These are phyloP conservation scores for Poeciliopsis retropinna DNA, from an alignment of 2,113 vertebrate species.

Conservation along the genomic window DNA sequence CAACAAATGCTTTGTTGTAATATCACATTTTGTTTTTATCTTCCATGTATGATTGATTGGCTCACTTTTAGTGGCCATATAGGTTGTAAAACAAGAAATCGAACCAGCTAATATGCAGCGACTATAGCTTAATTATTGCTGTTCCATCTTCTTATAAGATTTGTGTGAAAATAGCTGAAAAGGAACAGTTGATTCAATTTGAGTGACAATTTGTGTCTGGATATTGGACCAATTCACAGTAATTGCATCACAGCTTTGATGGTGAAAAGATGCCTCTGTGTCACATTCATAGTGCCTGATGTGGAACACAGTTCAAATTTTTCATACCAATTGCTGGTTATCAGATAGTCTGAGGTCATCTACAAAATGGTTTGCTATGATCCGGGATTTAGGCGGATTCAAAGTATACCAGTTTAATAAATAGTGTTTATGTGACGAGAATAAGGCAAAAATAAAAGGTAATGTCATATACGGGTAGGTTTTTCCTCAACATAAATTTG, in stretches of 20 bases:
- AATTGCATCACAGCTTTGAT: slow-evolving; percentile 30
- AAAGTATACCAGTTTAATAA: not conserved
- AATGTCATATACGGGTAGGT: not conserved
- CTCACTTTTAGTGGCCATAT: slow-evolving; percentile 2
- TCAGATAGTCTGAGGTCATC: not conserved
- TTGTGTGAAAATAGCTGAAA: slow-evolving; percentile 32
- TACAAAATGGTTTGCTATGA: not conserved
- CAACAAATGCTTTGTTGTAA: not conserved
- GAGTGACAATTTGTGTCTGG: slow-evolving; percentile 30
- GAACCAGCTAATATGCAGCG: not conserved
- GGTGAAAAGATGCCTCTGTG: slow-evolving; percentile 29
- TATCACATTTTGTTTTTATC: not conserved
- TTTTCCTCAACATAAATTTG: not conserved
- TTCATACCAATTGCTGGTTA: not conserved
- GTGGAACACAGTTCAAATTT: slow-evolving; percentile 2
- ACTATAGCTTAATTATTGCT: slow-evolving; percentile 20
- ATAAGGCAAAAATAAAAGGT: not conserved
- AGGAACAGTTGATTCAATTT: slow-evolving; percentile 41
- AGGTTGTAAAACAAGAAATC: slow-evolving; percentile 13
- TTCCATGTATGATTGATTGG: not conserved
- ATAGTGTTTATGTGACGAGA: not conserved
- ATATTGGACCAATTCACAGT: slow-evolving; percentile 37
- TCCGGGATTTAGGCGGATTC: not conserved
- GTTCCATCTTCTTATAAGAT: slow-evolving; percentile 18
- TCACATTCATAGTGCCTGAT: slow-evolving; percentile 11